Conservation (phyloP, 2,888 invertebrate species). For the Atethmia centrago region DNA sequence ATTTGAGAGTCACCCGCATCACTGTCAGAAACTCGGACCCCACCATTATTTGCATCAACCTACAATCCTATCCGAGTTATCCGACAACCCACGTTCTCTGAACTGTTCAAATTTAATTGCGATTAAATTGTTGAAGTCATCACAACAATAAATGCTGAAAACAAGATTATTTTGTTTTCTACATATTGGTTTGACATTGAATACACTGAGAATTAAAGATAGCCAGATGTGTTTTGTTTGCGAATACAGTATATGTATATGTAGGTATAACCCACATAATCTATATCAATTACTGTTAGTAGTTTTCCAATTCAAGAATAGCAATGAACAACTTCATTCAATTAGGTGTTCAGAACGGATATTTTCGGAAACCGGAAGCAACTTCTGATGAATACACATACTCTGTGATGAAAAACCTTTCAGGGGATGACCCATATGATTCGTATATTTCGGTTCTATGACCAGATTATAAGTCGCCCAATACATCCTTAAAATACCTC, state of each 20-base stretch:
- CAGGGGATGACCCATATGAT: neutral
- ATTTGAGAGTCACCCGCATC: constrained; percentile 80
- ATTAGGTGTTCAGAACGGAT: neutral
- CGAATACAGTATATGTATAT: neutral
- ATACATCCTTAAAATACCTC: neutral
- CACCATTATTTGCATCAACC: constrained; percentile 75
- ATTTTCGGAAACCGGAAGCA: no score
- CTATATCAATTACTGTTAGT: neutral
- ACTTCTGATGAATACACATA: no score
- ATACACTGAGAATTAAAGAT: neutral
- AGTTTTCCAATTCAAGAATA: neutral
- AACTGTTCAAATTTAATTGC: constrained; percentile 29
- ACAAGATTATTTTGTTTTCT: constrained; percentile 5
- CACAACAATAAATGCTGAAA: neutral
- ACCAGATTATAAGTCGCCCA: neutral
- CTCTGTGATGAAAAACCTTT: neutral
- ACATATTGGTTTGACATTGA: constrained; percentile 6
- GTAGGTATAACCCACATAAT: neutral
- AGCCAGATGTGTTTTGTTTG: neutral
- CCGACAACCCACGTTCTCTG: constrained; percentile 49
- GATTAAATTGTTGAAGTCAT: constrained; percentile 10
- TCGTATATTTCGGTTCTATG: neutral
- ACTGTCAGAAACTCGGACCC: constrained; percentile 75
- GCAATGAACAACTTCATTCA: neutral
- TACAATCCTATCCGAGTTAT: constrained; percentile 62